A percentile compares a stretch with the other conserved stretches of the same genome.
phyloP scores from a whole-genome alignment of 2,113 vertebrate species.

The Heteronetta atricapilla region DNA sequence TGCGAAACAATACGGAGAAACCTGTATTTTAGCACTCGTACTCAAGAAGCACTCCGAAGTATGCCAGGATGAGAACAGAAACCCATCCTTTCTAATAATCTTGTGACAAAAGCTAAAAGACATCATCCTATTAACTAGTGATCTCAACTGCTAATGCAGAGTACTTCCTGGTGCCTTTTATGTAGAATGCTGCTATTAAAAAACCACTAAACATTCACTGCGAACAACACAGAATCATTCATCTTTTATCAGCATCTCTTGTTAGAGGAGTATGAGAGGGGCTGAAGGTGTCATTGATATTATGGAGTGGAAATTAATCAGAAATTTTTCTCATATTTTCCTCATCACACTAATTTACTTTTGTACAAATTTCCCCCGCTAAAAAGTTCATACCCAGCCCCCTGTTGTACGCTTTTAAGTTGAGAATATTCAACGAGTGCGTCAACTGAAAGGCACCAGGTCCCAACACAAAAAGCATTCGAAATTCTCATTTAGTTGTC shows the following conservation, averaged over 20 bases:
- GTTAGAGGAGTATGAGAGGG: slow-evolving; percentile 87
- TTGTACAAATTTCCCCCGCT: slow-evolving; percentile 84
- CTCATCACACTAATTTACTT: slow-evolving; percentile 87
- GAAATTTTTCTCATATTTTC: slow-evolving; percentile 91
- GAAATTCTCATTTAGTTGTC: slow-evolving; percentile 99
- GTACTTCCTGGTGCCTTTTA: slow-evolving; percentile 96
- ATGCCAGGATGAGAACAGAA: slow-evolving; percentile 86
- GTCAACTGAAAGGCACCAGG: slow-evolving; percentile 93
- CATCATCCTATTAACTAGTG: slow-evolving; percentile 99
- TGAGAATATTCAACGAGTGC: slow-evolving; percentile 90
- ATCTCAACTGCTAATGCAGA: slow-evolving; percentile 96
- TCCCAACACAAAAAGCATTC: slow-evolving; percentile 93
- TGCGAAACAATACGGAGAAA: slow-evolving; percentile 88
- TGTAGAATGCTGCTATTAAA: slow-evolving; percentile 89
- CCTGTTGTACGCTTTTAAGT: slow-evolving; percentile 88
- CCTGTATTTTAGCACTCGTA: slow-evolving; percentile 91
- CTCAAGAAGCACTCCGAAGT: slow-evolving; percentile 90
- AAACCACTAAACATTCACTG: slow-evolving; percentile 91
- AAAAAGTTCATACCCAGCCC: slow-evolving; percentile 89
- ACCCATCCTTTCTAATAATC: slow-evolving; percentile 98
- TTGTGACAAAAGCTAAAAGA: slow-evolving; percentile 99
- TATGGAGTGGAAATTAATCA: slow-evolving; percentile 91
- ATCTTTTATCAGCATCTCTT: slow-evolving; percentile 96
- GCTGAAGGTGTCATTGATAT: slow-evolving; percentile 97
- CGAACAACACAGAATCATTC: slow-evolving; percentile 88